Base-by-base conservation (phyloP, 2,888 invertebrate species). In the Rhaphigaster nebulosa region DNA sequence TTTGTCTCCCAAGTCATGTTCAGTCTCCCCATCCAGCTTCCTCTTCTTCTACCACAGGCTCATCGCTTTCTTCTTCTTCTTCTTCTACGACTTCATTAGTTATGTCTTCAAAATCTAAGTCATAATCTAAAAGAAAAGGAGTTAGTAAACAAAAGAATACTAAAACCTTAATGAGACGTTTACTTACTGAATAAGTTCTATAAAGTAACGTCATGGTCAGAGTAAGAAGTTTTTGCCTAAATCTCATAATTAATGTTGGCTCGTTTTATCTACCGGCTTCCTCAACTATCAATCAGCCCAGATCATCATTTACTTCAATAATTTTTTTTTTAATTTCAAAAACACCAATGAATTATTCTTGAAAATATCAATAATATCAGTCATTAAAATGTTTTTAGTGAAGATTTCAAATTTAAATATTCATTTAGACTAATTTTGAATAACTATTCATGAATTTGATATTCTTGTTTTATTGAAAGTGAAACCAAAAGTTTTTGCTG, bases 41-140 rank as follows among this genome's bases (percentile, higher is more conserved):
- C 4, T 84, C 84, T 50, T 84, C 84, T 84, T 84, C 84, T 13
- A 26, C 41, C n/a, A 45, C 41, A 45, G 12, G 12, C 13, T 84
- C 45, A 12, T 45, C 84, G 18, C 18, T 38, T 84, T 45, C 84
- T 45, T 4, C n/a, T 45, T 84, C 84, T 45, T 45, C 84, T 50
- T 84, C 84, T 45, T 84, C 70, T 2, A 84, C 45, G 4, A 15
- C 20, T 38, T 26, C 45, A 6, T 41, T 26, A n/a, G 1, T 45
- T 15, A 45, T 15, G 84, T 84, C 84, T 0, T 84, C 84, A 45
- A 84, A 84, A n/a, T 84, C 84, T 84, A 84, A 84, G 45, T 84
- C 84, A 84, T 84, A n/a, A 50, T 84, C 84, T 84, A 84, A 84
- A 84, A 84, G 26, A 84, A 50, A 76, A 76, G 70, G 70, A 38